Conservation (phyloP, 2,888 invertebrate species). For the Latrodectus elegans region DNA sequence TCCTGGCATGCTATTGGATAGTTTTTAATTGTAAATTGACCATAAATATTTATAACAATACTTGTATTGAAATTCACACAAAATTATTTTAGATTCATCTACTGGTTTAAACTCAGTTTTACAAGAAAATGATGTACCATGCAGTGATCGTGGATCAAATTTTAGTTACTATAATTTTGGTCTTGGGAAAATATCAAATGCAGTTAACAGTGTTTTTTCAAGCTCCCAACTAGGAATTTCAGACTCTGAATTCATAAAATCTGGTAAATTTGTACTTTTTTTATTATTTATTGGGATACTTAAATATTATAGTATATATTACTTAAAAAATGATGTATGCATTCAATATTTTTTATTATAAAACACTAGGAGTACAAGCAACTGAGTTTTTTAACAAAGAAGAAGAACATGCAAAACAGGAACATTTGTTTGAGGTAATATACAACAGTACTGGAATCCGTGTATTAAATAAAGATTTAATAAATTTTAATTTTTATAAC, state of each 20-base stretch:
- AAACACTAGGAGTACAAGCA: constrained; percentile 22
- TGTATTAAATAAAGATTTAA: too few relatives aligned
- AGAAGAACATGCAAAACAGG: constrained; percentile 35
- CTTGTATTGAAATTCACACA: too few relatives aligned
- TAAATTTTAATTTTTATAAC: background rate
- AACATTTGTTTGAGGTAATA: constrained; percentile 40
- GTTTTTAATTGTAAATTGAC: too few relatives aligned
- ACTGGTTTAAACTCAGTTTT: background rate
- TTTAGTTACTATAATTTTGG: background rate
- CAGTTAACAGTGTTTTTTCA: background rate
- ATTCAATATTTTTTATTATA: background rate
- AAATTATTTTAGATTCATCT: too few relatives aligned
- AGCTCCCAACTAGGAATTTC: constrained; percentile 25
- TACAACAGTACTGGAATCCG: background rate
- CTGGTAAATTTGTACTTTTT: constrained; percentile 21
- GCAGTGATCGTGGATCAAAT: background rate
- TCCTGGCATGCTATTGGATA: too few relatives aligned
- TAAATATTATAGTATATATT: background rate
- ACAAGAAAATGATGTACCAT: background rate
- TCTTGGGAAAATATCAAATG: background rate
- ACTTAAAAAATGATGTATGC: background rate
- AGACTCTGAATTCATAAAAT: constrained; percentile 46
- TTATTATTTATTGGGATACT: background rate
- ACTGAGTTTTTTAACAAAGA: constrained; percentile 42
- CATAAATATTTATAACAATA: too few relatives aligned